Evolutionary conservation across 1,140 invertebrate species (phyloP), one percentile per base, ranked within the genome.

Genomic region (Colletes latitarsis): DNA sequence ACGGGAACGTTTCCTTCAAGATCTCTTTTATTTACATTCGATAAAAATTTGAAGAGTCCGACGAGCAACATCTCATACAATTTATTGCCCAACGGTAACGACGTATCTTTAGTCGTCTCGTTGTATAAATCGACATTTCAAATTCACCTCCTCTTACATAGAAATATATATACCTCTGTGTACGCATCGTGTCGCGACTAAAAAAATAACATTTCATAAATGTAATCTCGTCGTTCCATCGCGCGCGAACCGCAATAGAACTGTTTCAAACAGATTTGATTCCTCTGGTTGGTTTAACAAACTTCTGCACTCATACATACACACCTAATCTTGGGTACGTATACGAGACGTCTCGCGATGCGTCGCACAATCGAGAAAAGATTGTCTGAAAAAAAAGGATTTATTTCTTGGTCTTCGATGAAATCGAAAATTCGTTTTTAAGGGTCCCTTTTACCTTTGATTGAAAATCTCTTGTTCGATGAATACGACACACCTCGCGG

Each of bases 41-140:
- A 79, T 86, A 85, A 74, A 86, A 87, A 84, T 84, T 81, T 82
- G 57, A 67, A 84, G 84, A 82, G 43, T 75, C 43, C 30, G 43
- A 58, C 58, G 72, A 87, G 77, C 75, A 82, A 76, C 62, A 68
- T 66, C 4, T 15, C 60, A 17, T 52, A 49, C 17, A 71, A 57
- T 77, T 21, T 39, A 76, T 57, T 69, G n/a, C 62, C 57, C 81
- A 58, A 53, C 55, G 73, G 78, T 82, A 85, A 85, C 71, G 57
- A 43, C 68, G 78, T 75, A 67, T 17, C 21, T 1, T 53, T 68
- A 8, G 71, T 49, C 10, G 43, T 14, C 10, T 69, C 39, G n/a
- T 52, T 57, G 55, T 69, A 60, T 21, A 75, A 76, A 76, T 75
- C 15, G 17, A 53, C 62, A 17, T 55, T 19, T 12, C 21, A 66